A percentile compares a stretch with the other conserved stretches of the same genome.
Evolutionary conservation across 2,797 vertebrate genomes (phyloP).

Genomic region (Ptychobarbus kaznakovi): DNA sequence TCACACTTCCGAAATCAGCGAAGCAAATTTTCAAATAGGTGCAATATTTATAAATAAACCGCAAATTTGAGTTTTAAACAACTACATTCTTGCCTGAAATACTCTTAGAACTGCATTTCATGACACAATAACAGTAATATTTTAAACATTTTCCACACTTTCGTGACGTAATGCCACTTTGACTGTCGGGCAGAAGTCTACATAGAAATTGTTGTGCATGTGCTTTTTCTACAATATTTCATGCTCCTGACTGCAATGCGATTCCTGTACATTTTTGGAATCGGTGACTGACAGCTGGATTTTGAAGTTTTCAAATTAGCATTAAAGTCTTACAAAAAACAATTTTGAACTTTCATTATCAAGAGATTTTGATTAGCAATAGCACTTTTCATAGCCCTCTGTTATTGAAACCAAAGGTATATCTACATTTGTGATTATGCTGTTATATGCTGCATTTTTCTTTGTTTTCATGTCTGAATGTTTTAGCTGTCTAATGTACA

Average conservation of each 20-base stretch:
- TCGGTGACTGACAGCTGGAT: neutral
- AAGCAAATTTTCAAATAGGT: too few species aligned
- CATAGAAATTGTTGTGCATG: neutral
- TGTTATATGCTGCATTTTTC: neutral
- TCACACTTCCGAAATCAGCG: too few species aligned
- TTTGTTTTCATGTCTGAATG: too few species aligned
- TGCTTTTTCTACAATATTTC: neutral
- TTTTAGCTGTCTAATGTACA: too few species aligned
- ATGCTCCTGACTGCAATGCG: neutral
- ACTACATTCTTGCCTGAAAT: too few species aligned
- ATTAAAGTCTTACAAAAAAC: neutral
- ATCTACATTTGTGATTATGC: neutral
- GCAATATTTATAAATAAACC: too few species aligned
- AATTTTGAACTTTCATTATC: neutral
- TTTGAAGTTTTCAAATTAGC: neutral
- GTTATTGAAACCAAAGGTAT: neutral
- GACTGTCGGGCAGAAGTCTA: too few species aligned
- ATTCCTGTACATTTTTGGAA: neutral
- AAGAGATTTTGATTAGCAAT: neutral
- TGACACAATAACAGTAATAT: too few species aligned
- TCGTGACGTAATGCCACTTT: too few species aligned
- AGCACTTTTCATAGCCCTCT: neutral
- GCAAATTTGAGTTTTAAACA: too few species aligned
- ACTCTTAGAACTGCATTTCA: too few species aligned
- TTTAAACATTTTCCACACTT: too few species aligned